These are phyloP conservation scores for Epizoanthus fatuus DNA, from an alignment of 92 coral and sea anemone species.

Conservation along the genomic window DNA sequence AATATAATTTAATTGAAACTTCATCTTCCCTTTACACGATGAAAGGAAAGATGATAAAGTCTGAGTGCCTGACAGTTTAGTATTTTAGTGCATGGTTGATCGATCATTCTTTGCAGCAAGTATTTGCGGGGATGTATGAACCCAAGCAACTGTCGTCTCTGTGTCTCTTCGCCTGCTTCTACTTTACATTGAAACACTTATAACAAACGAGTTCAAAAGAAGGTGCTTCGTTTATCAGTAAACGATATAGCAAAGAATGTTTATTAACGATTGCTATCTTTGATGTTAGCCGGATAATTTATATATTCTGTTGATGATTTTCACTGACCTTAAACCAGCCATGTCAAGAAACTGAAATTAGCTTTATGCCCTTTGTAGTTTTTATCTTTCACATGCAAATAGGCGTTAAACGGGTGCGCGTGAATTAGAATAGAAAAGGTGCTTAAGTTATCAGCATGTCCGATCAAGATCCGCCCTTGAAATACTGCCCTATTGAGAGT, in stretches of 20 bases:
- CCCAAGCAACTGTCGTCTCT: too few species aligned
- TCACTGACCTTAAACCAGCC: too few species aligned
- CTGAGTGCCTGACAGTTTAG: too few species aligned
- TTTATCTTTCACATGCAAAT: not conserved
- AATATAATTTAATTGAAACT: too few species aligned
- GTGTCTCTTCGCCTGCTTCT: too few species aligned
- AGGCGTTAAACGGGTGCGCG: not conserved
- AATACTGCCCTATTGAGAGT: not conserved
- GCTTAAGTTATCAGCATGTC: slow-evolving; percentile 6
- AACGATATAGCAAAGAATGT: not conserved
- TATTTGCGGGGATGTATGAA: too few species aligned
- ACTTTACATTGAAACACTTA: too few species aligned
- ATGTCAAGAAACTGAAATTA: not conserved
- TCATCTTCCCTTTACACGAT: too few species aligned
- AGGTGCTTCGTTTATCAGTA: not conserved
- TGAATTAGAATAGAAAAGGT: not conserved
- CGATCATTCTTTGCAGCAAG: too few species aligned
- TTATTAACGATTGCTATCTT: slow-evolving; percentile 2
- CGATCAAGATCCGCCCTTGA: slow-evolving; percentile 16
- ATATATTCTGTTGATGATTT: too few species aligned
- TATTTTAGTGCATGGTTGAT: too few species aligned
- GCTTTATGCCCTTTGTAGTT: not conserved
- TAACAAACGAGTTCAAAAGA: not conserved
- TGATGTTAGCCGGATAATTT: not conserved
- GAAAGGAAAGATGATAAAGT: too few species aligned